phyloP scores from a whole-genome alignment of 2,888 invertebrate species.

The Agrochola circellaris region DNA sequence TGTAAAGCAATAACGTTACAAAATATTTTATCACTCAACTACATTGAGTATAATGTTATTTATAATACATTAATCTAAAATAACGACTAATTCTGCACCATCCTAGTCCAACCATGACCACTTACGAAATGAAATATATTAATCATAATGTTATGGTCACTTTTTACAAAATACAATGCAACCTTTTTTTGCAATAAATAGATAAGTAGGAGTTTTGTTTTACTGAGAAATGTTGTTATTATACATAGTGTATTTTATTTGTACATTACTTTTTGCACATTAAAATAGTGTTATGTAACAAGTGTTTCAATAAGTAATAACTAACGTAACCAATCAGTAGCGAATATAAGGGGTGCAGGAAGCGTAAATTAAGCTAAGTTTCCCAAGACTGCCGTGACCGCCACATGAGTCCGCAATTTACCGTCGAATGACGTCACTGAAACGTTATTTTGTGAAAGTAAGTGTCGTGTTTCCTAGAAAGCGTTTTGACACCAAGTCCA shows the following conservation, averaged over 20 bases:
- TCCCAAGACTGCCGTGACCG: too few species aligned
- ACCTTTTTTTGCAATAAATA: slow-evolving; percentile 8
- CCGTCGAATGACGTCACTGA: too few species aligned
- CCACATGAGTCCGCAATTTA: too few species aligned
- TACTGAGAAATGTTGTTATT: not conserved
- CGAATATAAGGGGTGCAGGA: not conserved
- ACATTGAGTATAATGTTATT: not conserved
- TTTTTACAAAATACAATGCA: slow-evolving; percentile 11
- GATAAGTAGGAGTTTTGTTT: not conserved
- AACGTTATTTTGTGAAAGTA: too few species aligned
- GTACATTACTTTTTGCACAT: slow-evolving; percentile 1
- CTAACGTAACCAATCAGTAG: not conserved
- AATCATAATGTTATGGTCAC: not conserved
- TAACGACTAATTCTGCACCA: not conserved
- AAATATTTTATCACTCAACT: not conserved
- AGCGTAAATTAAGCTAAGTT: too few species aligned
- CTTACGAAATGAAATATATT: not conserved
- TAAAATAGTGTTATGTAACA: slow-evolving; percentile 9
- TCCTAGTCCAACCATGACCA: not conserved
- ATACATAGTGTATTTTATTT: not conserved
- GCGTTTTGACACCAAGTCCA: too few species aligned
- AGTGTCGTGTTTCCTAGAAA: too few species aligned
- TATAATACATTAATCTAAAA: not conserved
- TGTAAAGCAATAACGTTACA: not conserved
- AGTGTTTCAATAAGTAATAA: not conserved